phyloP scores from a whole-genome alignment of 1,140 invertebrate genomes.

The Drosophila orena region DNA sequence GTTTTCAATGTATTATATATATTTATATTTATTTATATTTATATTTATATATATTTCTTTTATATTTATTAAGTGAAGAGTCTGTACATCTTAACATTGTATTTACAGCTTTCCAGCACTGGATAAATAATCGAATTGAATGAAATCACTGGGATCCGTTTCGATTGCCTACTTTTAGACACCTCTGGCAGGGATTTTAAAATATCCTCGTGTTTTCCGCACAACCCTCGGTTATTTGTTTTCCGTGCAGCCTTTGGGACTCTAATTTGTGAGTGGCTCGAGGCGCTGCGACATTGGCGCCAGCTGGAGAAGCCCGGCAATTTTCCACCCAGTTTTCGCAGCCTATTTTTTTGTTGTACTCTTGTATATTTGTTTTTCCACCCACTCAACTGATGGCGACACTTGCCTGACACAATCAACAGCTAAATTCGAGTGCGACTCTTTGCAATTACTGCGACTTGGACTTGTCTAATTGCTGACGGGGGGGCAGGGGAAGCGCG shows the following conservation, averaged over 20 bases:
- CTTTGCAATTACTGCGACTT: constrained; percentile 72
- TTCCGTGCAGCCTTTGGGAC: constrained; percentile 30
- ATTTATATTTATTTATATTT: too few relatives aligned
- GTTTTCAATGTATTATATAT: too few relatives aligned
- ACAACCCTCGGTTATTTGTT: not conserved
- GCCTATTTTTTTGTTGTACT: not conserved
- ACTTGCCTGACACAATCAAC: constrained; percentile 59
- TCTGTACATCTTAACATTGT: too few relatives aligned
- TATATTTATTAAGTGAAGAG: too few relatives aligned
- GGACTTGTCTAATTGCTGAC: constrained; percentile 71
- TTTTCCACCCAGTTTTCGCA: not conserved
- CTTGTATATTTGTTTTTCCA: not conserved
- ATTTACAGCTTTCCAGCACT: too few relatives aligned
- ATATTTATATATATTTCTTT: too few relatives aligned
- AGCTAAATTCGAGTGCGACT: constrained; percentile 54
- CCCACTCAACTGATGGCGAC: constrained; percentile 13
- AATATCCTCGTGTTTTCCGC: too few relatives aligned
- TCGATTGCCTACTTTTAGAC: not conserved
- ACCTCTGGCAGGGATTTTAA: not conserved
- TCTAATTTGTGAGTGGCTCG: constrained; percentile 36
- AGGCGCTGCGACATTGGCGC: constrained; percentile 19
- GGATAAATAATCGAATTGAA: too few relatives aligned
- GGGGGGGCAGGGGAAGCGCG: constrained; percentile 1
- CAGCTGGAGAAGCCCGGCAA: constrained; percentile 10
- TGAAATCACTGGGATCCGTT: too few relatives aligned